A percentile compares a stretch with the other conserved stretches of the same genome.
These are phyloP conservation scores for Sinohyriopsis cumingii DNA, from an alignment of 2,888 invertebrate species.

Conservation along the genomic window DNA sequence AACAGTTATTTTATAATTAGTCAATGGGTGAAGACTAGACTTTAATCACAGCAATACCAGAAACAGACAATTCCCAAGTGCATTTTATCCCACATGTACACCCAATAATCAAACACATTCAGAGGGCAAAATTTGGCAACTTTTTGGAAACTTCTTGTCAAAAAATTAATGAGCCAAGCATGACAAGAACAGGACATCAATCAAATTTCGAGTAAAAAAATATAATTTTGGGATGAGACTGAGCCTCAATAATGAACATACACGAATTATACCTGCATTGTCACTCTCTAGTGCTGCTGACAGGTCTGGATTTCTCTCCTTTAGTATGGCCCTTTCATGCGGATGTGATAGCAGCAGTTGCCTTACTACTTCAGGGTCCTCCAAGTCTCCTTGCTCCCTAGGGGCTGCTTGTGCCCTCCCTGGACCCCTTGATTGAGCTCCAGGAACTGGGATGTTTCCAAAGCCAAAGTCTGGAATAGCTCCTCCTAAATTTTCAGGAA, in stretches of 20 bases:
- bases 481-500: constrained; percentile 5
- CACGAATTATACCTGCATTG: constrained; percentile 76
- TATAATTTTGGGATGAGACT: neutral
- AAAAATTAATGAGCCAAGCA: no score
- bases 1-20: no score
- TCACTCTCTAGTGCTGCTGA: constrained; percentile 93
- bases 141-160: no score
- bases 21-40: no score
- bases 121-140: no score
- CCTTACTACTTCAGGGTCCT: constrained; percentile 62
- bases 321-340: constrained; percentile 89
- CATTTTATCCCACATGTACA: no score
- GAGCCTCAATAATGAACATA: neutral
- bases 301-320: constrained; percentile 92
- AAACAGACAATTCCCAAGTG: no score
- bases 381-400: constrained; percentile 30
- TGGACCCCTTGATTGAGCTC: constrained; percentile 37
- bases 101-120: no score
- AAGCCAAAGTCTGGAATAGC: constrained; percentile 81
- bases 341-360: constrained; percentile 80
- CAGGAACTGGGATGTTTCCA: constrained; percentile 85
- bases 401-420: constrained; percentile 12
- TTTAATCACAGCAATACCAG: no score
- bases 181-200: no score
- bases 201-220: no score